Evolutionary conservation across 2,888 invertebrate species (phyloP), one percentile per base, ranked within the genome.

Genomic region (Diaphora mendica): DNA sequence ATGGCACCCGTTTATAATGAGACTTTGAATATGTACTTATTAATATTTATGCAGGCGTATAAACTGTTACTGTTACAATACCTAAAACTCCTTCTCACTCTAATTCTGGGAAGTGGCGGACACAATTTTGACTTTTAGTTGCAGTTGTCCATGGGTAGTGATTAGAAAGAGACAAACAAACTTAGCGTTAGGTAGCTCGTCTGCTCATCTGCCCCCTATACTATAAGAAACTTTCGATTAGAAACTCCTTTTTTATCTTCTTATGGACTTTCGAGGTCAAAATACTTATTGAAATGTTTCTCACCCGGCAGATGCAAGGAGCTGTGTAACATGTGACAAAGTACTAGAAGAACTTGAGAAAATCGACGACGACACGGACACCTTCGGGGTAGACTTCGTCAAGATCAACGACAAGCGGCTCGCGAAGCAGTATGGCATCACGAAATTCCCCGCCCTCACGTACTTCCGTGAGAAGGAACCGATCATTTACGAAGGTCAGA

Each of bases 381-480:
- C 97, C 73, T 99, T 99, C 93, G 99, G 99, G 89, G 98, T 99
- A 88, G 98, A 98, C 96, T 98, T 99, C 96, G 98, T 99, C 88
- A 99, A 99, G 96, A 98, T 99, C 95, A 98, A 98, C 97, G 99
- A 99, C 96, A 99, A 99, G 96, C 97, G 98, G 96, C 97, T 99
- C 91, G 99, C 99, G 85, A 99, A 99, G 93, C 98, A 99, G 91
- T 98, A 99, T 97, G 99, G 99, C 94, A 98, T 99, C 95, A 98
- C 97, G 94, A 98, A 97, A 94, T 99, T 99, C 95, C 99, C 99
- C 88, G 98, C 99, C 87, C 98, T 99, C 95, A 99, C 99, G 89
- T 99, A 99, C 94, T 99, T 99, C 96, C 97, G 99, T 95, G 98
- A 99, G 95, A 98, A 98, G 95, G 98, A 99, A 96, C 99, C 99